Evolutionary conservation across 2,113 vertebrate genomes (phyloP).

Genomic region (Oceanites oceanicus): DNA sequence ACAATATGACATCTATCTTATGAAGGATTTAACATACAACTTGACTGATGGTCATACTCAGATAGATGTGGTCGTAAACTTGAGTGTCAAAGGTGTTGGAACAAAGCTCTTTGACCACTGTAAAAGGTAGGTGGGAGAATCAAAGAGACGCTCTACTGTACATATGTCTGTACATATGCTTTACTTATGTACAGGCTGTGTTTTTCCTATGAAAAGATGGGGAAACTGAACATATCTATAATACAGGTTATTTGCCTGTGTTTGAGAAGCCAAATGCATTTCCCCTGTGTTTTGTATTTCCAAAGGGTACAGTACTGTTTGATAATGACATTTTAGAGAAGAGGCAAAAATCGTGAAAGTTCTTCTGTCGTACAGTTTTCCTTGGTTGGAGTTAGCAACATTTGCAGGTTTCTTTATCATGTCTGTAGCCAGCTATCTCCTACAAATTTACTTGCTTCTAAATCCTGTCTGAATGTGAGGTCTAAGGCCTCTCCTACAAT

Average conservation of each 20-base stretch:
- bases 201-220: not conserved
- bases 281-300: not conserved
- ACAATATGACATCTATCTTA: fast-evolving
- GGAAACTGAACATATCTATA: not conserved
- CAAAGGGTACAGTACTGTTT: not conserved
- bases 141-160: not conserved
- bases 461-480: not conserved
- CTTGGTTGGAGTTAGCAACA: not conserved
- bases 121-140: not conserved
- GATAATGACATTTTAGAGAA: not conserved
- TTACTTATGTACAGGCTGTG: fast-evolving
- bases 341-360: not conserved
- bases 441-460: not conserved
- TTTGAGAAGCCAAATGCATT: not conserved
- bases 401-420: not conserved
- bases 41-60: not conserved
- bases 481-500: not conserved
- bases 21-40: not conserved
- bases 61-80: not conserved
- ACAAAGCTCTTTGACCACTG: not conserved
- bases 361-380: not conserved
- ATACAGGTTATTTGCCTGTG: not conserved
- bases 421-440: not conserved
- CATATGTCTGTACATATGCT: not conserved
- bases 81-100: fast-evolving